A percentile compares a stretch with the other conserved stretches of the same genome.
Evolutionary conservation across 2,797 vertebrate genomes (phyloP).

Genomic region (Denticeps clupeoides): DNA sequence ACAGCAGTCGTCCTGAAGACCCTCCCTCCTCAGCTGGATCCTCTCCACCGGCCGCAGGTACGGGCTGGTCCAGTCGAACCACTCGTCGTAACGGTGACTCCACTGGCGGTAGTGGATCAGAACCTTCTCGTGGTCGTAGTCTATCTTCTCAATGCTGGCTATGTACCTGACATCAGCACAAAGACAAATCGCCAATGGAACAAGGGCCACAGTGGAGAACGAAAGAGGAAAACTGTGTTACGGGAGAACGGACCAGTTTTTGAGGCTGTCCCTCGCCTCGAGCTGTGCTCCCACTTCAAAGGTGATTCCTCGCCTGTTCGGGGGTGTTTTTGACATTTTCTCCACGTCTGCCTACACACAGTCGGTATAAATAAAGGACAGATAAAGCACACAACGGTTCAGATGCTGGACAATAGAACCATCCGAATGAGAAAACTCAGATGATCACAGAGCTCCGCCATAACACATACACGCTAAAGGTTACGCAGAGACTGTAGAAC

Average conservation of each 20-base stretch:
- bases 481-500: too few species aligned
- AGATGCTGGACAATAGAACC: too few species aligned
- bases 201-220: neutral
- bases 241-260: constrained; percentile 78
- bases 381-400: too few species aligned
- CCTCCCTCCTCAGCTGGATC: constrained; percentile 74
- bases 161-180: constrained; percentile 68
- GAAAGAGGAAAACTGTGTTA: constrained; percentile 27
- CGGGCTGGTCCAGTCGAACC: constrained; percentile 97
- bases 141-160: constrained; percentile 94
- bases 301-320: constrained; percentile 94
- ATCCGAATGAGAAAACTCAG: too few species aligned
- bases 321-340: constrained; percentile 94
- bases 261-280: constrained; percentile 94
- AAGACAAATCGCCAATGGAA: neutral
- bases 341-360: constrained; percentile 57
- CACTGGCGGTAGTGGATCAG: constrained; percentile 96
- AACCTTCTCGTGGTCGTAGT: constrained; percentile 91
- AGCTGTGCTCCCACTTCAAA: constrained; percentile 97
- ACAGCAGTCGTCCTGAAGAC: constrained; percentile 42
- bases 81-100: constrained; percentile 98
- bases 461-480: too few species aligned
- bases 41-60: constrained; percentile 91
- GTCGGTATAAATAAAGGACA: constrained; percentile 34
- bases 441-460: too few species aligned